These are phyloP conservation scores for Apistogramma diplotaenia DNA, from an alignment of 2,113 vertebrate species.

Conservation along the genomic window DNA sequence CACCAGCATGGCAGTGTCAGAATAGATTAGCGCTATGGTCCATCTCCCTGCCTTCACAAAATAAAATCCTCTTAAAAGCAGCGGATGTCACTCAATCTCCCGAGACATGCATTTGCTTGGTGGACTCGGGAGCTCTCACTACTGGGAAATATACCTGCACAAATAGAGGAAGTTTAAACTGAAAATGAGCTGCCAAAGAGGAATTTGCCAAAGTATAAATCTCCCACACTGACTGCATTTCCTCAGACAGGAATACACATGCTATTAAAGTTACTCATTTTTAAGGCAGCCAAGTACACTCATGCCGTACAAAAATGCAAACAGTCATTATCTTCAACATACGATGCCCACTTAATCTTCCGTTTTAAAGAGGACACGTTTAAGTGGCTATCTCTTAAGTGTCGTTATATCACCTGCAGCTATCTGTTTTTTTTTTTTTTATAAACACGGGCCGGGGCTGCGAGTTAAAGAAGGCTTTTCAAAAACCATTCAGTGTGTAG, in stretches of 20 bases:
- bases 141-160: slow-evolving; percentile 62
- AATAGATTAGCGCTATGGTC: slow-evolving; percentile 72
- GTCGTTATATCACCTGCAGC: slow-evolving; percentile 38
- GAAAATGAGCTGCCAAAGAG: slow-evolving; percentile 43
- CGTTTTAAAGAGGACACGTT: slow-evolving; percentile 32
- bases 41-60: slow-evolving; percentile 64
- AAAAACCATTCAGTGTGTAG: slow-evolving; percentile 45
- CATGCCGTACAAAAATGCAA: neutral
- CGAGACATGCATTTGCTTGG: slow-evolving; percentile 63
- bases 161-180: slow-evolving; percentile 48
- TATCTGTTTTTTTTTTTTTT: slow-evolving; percentile 40
- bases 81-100: slow-evolving; percentile 71
- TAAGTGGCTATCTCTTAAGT: slow-evolving; percentile 32
- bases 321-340: neutral
- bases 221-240: neutral
- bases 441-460: slow-evolving; percentile 49
- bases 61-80: slow-evolving; percentile 72
- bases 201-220: slow-evolving; percentile 13
- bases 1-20: slow-evolving; percentile 68
- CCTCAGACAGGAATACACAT: neutral
- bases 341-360: neutral
- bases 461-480: slow-evolving; percentile 46
- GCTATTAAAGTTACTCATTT: neutral
- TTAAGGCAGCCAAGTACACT: neutral
- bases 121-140: slow-evolving; percentile 37